Evolutionary conservation across 2,797 vertebrate species (phyloP), one percentile per base, ranked within the genome.

Genomic region (Pteronotus mesoamericanus): DNA sequence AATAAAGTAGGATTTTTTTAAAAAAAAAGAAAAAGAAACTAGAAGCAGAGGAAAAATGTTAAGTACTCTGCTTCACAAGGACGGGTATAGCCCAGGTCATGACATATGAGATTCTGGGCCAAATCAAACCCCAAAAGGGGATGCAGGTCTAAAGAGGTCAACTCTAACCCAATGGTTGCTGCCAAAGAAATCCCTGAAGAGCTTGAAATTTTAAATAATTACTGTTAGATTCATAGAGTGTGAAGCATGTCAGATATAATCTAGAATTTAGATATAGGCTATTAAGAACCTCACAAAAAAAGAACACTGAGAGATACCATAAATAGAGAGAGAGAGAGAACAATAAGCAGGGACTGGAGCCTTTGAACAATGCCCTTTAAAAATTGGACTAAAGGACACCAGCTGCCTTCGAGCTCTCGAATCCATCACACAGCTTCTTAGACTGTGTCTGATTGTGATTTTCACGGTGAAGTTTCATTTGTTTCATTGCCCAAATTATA

Each of bases 381-480:
- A 72, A 88, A 94, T 9, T 9, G n/a, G 91, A 57, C 37, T 51
- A 61, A 86, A 90, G 64, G 55, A 74, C n/a, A 59, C 74, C 93
- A 95, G 89, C 91, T 95, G 94, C 92, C 79, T 94, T 16, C 37
- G 7, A 79, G 69, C 74, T 94, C 53, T 64, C 86, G 80, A 91
- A 95, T 61, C 39, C 83, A 18, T 57, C 75, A 68, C 94, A 55
- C 39, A 66, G 82, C 55, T 93, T 93, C 79, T 94, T 82, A 86
- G 34, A 87, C 91, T 96, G 68, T 89, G 75, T 91, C 96, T 86
- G 94, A 97, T 97, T 91, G 59, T 86, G 83, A 95, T 96, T 97
- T 95, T 87, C 95, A 96, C 29, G 91, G 91, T 83, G 72, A 51
- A 79, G 84, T 91, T 95, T 93, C 29, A 93, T 95, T 95, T 94